These are phyloP conservation scores for Amiota communis DNA, from an alignment of 2,888 invertebrate species.

Conservation along the genomic window DNA sequence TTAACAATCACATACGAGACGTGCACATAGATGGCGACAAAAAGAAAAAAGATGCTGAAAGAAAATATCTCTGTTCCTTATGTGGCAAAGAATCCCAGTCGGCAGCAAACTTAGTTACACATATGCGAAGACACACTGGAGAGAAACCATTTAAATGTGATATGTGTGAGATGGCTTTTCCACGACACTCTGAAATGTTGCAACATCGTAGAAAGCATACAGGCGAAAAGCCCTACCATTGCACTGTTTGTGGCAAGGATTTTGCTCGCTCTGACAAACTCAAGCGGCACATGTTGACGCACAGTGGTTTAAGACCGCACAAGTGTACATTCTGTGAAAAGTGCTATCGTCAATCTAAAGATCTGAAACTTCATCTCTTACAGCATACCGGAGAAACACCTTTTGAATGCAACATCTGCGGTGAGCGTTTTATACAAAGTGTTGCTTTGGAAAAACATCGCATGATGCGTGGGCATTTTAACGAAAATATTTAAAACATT, in stretches of 20 bases:
- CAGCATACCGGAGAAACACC: constrained; percentile 77
- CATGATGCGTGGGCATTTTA: constrained; percentile 73
- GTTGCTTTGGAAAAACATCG: constrained; percentile 79
- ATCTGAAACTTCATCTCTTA: constrained; percentile 79
- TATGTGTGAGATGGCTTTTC: constrained; percentile 74
- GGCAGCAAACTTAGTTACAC: constrained; percentile 78
- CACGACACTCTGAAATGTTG: constrained; percentile 76
- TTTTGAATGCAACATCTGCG: constrained; percentile 61
- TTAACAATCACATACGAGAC: constrained; percentile 59
- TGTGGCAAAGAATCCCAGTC: constrained; percentile 78
- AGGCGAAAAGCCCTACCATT: constrained; percentile 78
- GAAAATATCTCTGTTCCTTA: constrained; percentile 76
- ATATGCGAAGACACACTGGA: constrained; percentile 81
- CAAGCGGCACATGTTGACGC: constrained; percentile 77
- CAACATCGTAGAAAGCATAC: constrained; percentile 80
- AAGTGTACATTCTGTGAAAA: constrained; percentile 75
- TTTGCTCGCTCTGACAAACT: constrained; percentile 73
- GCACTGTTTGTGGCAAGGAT: constrained; percentile 78
- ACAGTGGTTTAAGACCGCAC: constrained; percentile 75
- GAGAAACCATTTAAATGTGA: constrained; percentile 76
- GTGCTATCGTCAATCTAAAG: constrained; percentile 80
- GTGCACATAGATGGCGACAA: constrained; percentile 59
- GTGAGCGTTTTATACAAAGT: constrained; percentile 76
- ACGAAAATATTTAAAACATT: not conserved
- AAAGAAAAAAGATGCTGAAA: constrained; percentile 67